Conservation (phyloP, 1,140 invertebrate species). For the Lineus longissimus region DNA sequence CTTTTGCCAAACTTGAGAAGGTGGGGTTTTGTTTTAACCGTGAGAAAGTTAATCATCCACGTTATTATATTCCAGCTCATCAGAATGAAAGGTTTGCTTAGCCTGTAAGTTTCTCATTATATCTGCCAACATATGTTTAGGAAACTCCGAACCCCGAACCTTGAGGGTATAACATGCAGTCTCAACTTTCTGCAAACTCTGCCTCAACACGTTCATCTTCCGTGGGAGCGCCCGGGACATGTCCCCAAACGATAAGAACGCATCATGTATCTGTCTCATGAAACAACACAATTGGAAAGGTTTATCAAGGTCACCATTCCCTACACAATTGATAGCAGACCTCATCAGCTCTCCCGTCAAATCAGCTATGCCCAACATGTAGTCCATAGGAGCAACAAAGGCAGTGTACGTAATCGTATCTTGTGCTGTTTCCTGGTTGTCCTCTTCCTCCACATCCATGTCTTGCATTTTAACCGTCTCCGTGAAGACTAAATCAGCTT, state of each 20-base stretch:
- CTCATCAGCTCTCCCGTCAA: constrained; percentile 87
- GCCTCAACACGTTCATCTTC: constrained; percentile 68
- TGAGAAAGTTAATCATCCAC: too few species aligned
- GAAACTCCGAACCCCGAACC: constrained; percentile 71
- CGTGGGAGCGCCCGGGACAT: constrained; percentile 64
- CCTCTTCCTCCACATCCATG: not conserved
- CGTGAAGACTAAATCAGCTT: constrained; percentile 37
- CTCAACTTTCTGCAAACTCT: constrained; percentile 78
- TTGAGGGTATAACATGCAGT: constrained; percentile 78
- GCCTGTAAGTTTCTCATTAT: constrained; percentile 44
- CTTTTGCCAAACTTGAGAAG: too few species aligned
- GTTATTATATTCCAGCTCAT: too few species aligned
- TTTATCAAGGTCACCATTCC: constrained; percentile 69
- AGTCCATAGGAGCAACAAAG: constrained; percentile 64
- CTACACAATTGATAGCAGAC: constrained; percentile 77
- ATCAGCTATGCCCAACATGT: constrained; percentile 80
- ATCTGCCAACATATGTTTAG: constrained; percentile 66
- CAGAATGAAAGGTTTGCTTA: too few species aligned
- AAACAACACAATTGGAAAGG: constrained; percentile 71
- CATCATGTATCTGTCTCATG: constrained; percentile 69
- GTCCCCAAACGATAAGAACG: constrained; percentile 60
- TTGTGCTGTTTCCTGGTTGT: not conserved
- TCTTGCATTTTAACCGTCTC: not conserved
- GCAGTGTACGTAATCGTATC: constrained; percentile 26
- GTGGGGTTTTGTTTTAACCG: too few species aligned